phyloP scores from a whole-genome alignment of 2,113 vertebrate genomes.

The Hippolais icterina region DNA sequence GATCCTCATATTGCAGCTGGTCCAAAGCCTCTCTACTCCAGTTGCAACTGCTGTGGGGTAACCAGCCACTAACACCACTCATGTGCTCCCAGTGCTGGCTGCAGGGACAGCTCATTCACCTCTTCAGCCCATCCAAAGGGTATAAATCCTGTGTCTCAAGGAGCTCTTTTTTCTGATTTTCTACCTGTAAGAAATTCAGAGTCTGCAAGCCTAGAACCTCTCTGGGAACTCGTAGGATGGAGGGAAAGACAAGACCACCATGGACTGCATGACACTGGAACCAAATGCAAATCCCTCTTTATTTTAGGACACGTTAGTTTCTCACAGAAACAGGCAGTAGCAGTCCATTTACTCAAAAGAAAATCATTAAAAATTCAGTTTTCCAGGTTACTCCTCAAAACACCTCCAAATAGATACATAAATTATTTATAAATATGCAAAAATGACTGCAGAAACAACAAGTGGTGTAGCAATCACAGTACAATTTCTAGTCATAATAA shows the following conservation, averaged over 20 bases:
- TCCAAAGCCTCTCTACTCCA: neutral
- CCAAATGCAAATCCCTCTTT: slow-evolving; percentile 24
- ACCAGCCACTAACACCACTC: neutral
- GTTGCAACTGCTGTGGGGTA: neutral
- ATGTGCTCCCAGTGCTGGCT: neutral
- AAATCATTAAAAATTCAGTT: neutral
- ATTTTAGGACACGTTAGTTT: slow-evolving; percentile 20
- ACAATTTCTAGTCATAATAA: neutral
- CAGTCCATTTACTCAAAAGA: neutral
- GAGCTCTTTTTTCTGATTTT: neutral
- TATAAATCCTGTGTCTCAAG: neutral
- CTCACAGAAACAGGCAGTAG: neutral
- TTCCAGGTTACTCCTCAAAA: neutral
- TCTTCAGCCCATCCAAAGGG: neutral
- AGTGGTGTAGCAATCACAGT: neutral
- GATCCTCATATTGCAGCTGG: neutral
- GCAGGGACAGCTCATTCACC: neutral
- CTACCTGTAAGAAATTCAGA: neutral
- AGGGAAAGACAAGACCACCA: neutral
- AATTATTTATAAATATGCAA: slow-evolving; percentile 10
- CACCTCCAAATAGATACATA: neutral
- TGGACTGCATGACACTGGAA: neutral
- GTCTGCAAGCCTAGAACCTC: neutral
- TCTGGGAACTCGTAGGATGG: neutral
- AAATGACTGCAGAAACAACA: neutral